Percentiles rank a stretch among this genome's conserved stretches.
Evolutionary conservation across 2,113 vertebrate genomes (phyloP).

Genomic region (Epinephelus lanceolatus): DNA sequence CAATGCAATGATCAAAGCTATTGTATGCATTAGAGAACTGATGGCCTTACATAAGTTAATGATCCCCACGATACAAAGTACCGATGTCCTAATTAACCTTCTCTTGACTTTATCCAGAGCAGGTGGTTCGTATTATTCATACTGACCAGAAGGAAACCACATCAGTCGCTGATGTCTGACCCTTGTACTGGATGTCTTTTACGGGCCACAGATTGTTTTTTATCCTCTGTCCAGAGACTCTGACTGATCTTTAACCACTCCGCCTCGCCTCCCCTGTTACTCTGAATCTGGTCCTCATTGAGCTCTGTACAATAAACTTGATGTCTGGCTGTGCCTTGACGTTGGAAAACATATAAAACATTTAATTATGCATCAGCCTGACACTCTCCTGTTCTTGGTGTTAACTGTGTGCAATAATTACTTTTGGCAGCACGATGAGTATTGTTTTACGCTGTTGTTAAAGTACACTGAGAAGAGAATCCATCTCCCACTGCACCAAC

Average conservation of each 20-base stretch:
- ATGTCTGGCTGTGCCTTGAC: slow-evolving; percentile 40
- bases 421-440: slow-evolving; percentile 31
- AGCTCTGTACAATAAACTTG: slow-evolving; percentile 36
- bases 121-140: slow-evolving; percentile 27
- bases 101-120: background rate
- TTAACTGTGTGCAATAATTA: slow-evolving; percentile 54
- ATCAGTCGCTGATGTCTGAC: slow-evolving; percentile 40
- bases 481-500: slow-evolving; percentile 48
- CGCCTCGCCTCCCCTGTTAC: slow-evolving; percentile 7
- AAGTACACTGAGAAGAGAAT: slow-evolving; percentile 30
- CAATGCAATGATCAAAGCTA: background rate
- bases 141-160: slow-evolving; percentile 17
- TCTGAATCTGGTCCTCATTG: slow-evolving; percentile 47
- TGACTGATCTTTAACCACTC: slow-evolving; percentile 15
- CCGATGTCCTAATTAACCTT: background rate
- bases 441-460: slow-evolving; percentile 45
- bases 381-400: slow-evolving; percentile 36
- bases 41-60: background rate
- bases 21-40: background rate
- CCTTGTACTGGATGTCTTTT: slow-evolving; percentile 4
- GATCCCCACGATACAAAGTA: background rate
- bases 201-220: slow-evolving; percentile 14
- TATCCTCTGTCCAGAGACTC: slow-evolving; percentile 5
- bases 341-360: slow-evolving; percentile 49
- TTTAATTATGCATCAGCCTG: slow-evolving; percentile 42